Evolutionary conservation across 2,797 vertebrate species (phyloP).

Genomic region (Chelon labrosus): DNA sequence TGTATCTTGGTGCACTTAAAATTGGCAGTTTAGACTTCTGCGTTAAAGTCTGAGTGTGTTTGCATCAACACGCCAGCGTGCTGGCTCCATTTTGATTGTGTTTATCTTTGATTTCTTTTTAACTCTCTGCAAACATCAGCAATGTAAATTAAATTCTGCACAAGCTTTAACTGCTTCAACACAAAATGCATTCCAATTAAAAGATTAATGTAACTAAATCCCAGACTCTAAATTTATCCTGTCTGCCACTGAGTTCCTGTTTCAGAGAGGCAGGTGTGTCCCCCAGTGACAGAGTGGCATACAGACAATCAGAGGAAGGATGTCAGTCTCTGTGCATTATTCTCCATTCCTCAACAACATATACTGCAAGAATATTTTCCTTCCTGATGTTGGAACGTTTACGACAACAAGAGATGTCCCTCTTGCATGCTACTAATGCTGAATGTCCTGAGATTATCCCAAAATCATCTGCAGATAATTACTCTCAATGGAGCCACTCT

Average conservation of each 20-base stretch:
- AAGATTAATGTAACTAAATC: not conserved
- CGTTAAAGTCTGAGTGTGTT: slow-evolving; percentile 6
- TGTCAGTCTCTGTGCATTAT: no score
- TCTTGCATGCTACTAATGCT: no score
- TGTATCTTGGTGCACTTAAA: not conserved
- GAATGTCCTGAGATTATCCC: no score
- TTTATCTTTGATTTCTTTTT: not conserved
- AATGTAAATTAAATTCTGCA: not conserved
- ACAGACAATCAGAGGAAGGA: no score
- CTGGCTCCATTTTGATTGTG: not conserved
- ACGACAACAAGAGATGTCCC: no score
- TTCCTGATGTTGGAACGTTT: not conserved
- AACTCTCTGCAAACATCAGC: not conserved
- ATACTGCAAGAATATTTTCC: not conserved
- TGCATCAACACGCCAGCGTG: not conserved
- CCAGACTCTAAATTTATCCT: not conserved
- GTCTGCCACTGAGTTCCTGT: not conserved
- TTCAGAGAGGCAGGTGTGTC: not conserved
- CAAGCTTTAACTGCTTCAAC: not conserved
- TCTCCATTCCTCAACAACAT: not conserved
- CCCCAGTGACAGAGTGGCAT: no score
- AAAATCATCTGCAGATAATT: no score
- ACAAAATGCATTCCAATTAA: not conserved
- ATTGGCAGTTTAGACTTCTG: no score
- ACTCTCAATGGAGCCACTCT: not conserved